Percentiles rank a stretch among this genome's conserved stretches.
Conservation (phyloP, 2,888 invertebrate species). For the Drosophila nigricruria region DNA sequence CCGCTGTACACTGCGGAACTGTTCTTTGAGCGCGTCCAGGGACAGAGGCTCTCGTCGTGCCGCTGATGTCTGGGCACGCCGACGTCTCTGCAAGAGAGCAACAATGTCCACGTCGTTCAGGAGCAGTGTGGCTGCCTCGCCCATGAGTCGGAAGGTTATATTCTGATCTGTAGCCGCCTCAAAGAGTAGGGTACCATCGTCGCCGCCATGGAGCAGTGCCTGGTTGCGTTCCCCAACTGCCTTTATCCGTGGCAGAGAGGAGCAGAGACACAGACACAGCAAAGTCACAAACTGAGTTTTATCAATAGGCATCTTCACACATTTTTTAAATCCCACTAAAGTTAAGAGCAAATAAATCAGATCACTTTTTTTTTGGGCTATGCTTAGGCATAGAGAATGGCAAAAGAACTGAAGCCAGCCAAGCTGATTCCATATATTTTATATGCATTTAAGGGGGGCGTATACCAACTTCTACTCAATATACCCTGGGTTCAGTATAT, state of each 20-base stretch:
- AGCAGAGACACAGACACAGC: conserved; percentile 3
- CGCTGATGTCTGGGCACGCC: conserved; percentile 23
- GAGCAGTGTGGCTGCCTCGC: conserved; percentile 88
- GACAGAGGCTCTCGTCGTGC: conserved; percentile 31
- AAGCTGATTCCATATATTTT: conserved; percentile 24
- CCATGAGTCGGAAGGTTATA: conserved; percentile 90
- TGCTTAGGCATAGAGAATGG: conserved; percentile 10
- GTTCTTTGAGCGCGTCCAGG: conserved; percentile 50
- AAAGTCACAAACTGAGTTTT: neutral
- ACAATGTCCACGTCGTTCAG: conserved; percentile 90
- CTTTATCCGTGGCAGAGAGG: conserved; percentile 9
- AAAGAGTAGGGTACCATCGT: conserved; percentile 92
- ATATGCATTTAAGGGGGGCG: conserved; percentile 50
- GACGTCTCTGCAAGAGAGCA: conserved; percentile 65
- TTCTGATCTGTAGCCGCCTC: conserved; percentile 91
- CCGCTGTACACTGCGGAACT: conserved; percentile 61
- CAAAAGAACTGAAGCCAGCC: conserved; percentile 32
- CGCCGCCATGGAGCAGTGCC: conserved; percentile 39
- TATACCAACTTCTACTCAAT: conserved; percentile 9
- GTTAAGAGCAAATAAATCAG: neutral
- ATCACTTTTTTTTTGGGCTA: conserved; percentile 7
- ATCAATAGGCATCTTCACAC: conserved; percentile 36
- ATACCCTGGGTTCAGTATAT: neutral
- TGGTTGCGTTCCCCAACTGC: conserved; percentile 7
- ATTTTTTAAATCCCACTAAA: conserved; percentile 16